A percentile compares a stretch with the other conserved stretches of the same genome.
Evolutionary conservation across 2,888 invertebrate genomes (phyloP).

Genomic region (Dichetophora obliterata): DNA sequence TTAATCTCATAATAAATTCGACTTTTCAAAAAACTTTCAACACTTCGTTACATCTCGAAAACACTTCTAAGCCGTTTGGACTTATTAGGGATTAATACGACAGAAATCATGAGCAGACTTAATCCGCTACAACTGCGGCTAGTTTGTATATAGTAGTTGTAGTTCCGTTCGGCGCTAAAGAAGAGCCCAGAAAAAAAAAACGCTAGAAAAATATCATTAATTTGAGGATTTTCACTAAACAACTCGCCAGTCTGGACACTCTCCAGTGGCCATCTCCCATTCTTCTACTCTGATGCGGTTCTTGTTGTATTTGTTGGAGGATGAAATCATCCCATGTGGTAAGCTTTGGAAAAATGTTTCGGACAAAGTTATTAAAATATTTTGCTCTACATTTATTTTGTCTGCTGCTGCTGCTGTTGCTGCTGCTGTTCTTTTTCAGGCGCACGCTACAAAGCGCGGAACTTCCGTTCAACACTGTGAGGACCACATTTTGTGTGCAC

Average conservation of each 20-base stretch:
- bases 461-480: neutral
- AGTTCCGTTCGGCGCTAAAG: neutral
- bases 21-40: constrained; percentile 5
- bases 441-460: constrained; percentile 10
- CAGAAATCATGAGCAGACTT: constrained; percentile 4
- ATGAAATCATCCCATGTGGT: neutral
- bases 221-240: constrained; percentile 13
- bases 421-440: neutral
- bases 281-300: neutral
- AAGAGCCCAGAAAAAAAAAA: neutral
- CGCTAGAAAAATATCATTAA: neutral
- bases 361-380: constrained; percentile 1
- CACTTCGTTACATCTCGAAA: neutral
- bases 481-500: neutral
- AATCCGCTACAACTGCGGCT: neutral
- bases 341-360: constrained; percentile 7
- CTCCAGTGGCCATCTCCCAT: neutral
- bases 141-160: neutral
- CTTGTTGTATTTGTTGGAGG: neutral
- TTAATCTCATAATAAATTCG: neutral
- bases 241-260: neutral
- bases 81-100: constrained; percentile 11
- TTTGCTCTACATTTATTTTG: neutral
- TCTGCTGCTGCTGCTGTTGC: no score
- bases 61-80: constrained; percentile 16